These are phyloP conservation scores for Oenanthe oenanthe DNA, from an alignment of 2,113 vertebrate genomes.

Conservation along the genomic window DNA sequence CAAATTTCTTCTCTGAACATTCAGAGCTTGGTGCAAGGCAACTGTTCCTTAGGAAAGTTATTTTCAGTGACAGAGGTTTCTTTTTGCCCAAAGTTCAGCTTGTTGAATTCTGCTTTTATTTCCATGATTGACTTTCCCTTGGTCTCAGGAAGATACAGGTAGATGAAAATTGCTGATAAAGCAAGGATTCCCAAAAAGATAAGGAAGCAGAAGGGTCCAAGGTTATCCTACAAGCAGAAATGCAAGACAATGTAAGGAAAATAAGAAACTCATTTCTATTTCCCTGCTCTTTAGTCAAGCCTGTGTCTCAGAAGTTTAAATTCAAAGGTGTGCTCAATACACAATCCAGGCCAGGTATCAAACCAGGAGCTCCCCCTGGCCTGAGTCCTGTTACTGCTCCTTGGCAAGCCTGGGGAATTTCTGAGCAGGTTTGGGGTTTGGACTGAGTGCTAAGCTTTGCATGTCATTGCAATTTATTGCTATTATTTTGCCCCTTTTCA, in stretches of 20 bases:
- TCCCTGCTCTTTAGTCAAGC: background rate
- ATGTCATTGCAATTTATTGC: background rate
- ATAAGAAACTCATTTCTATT: background rate
- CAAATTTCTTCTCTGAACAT: background rate
- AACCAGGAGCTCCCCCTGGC: background rate
- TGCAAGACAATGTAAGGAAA: background rate
- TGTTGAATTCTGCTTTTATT: slow-evolving; percentile 81
- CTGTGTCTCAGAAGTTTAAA: background rate
- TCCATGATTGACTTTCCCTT: slow-evolving; percentile 81
- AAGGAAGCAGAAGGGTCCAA: slow-evolving; percentile 83
- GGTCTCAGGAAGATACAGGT: slow-evolving; percentile 80
- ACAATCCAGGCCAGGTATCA: background rate
- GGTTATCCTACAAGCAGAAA: slow-evolving; percentile 72
- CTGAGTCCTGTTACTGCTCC: background rate
- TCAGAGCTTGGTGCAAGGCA: slow-evolving; percentile 55
- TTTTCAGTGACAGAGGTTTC: background rate
- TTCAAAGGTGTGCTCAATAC: background rate
- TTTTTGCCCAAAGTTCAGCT: slow-evolving; percentile 75
- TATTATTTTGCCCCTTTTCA: background rate
- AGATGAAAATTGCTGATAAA: slow-evolving; percentile 69
- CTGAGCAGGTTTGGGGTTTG: background rate
- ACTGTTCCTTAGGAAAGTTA: slow-evolving; percentile 7
- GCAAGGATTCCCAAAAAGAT: slow-evolving; percentile 80
- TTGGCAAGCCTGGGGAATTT: background rate
- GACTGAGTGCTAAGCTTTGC: background rate